These are phyloP conservation scores for Arrhopalites spinosus DNA, from an alignment of 2,888 invertebrate species.

Conservation along the genomic window DNA sequence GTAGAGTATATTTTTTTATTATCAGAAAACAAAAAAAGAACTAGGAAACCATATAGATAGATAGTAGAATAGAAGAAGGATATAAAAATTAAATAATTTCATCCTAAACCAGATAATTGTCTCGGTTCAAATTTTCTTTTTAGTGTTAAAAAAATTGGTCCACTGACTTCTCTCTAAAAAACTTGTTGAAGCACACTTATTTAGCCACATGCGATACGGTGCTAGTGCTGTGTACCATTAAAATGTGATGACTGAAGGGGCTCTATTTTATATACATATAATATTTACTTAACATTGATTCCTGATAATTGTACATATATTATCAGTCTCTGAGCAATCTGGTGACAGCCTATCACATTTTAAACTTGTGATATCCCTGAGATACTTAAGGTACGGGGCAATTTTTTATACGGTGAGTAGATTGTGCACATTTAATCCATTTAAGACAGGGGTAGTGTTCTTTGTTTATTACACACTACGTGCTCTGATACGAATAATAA, in stretches of 20 bases:
- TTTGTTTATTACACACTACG: not conserved
- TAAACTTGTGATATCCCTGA: slow-evolving; percentile 21
- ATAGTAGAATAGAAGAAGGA: not conserved
- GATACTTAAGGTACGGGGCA: slow-evolving; percentile 27
- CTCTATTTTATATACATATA: not conserved
- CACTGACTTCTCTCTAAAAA: slow-evolving; percentile 53
- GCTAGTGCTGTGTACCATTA: not conserved
- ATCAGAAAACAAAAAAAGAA: not conserved
- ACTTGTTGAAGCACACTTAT: slow-evolving; percentile 45
- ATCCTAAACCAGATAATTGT: not conserved
- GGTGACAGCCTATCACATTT: not conserved
- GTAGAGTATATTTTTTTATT: not conserved
- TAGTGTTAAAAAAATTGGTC: slow-evolving; percentile 42
- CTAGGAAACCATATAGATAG: not conserved
- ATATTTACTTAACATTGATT: not conserved
- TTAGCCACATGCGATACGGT: slow-evolving; percentile 25
- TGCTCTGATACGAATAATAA: too few species aligned
- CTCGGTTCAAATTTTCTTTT: not conserved
- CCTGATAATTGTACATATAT: slow-evolving; percentile 3
- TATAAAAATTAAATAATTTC: not conserved
- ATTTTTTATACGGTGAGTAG: not conserved
- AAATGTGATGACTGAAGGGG: slow-evolving; percentile 14
- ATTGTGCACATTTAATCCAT: too few species aligned
- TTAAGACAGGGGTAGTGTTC: slow-evolving; percentile 1
- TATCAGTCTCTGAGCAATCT: not conserved